Percentiles rank a stretch among this genome's conserved stretches.
Evolutionary conservation across 2,797 vertebrate genomes (phyloP).

Genomic region (Telmatherina bonti): DNA sequence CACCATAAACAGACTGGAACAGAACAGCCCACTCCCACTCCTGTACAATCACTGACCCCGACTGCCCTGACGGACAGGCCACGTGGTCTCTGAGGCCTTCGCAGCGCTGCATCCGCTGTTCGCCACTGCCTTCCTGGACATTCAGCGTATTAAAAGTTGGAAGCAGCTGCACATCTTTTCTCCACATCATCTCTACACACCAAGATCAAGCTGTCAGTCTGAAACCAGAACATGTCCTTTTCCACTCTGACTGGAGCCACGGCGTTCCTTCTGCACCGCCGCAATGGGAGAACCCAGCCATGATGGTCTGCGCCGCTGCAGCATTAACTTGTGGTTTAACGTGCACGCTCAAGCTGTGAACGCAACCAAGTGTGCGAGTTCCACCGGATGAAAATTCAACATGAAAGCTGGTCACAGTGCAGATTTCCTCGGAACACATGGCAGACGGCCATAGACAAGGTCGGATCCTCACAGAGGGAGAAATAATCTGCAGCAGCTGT

Average conservation of each 20-base stretch:
- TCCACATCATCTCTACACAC: no score
- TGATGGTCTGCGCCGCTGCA: neutral
- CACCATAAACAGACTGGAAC: no score
- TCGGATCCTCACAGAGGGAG: neutral
- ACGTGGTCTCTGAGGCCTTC: no score
- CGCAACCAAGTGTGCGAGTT: neutral
- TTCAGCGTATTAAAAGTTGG: no score
- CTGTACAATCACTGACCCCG: no score
- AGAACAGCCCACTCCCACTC: no score
- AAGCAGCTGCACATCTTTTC: no score
- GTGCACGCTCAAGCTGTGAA: conserved; percentile 4
- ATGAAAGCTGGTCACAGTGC: conserved; percentile 22
- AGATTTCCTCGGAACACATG: conserved; percentile 2
- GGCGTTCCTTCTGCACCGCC: neutral
- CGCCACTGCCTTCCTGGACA: no score
- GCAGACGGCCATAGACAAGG: neutral
- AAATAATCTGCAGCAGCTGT: no score
- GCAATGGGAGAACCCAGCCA: conserved; percentile 11
- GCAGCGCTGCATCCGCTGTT: no score
- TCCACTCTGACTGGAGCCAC: neutral
- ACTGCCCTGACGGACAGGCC: no score
- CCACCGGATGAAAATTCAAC: conserved; percentile 17
- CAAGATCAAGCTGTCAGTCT: no score
- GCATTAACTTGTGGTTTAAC: conserved; percentile 1
- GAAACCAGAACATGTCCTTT: neutral